Base-by-base conservation (phyloP, 2,888 invertebrate species). In the Sericinus montela region DNA sequence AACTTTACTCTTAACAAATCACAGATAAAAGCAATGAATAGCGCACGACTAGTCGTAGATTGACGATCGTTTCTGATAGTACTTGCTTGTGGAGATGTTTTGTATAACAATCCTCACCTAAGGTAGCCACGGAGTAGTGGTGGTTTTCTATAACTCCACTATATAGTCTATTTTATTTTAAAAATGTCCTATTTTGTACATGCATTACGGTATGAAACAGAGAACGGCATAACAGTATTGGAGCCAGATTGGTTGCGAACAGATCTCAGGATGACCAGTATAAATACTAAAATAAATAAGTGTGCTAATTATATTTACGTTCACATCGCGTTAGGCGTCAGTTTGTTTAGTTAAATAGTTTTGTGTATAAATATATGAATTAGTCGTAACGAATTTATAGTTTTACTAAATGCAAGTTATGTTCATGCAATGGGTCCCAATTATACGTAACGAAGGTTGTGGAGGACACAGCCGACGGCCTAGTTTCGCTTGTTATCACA, bases 191-290 rank as follows among this genome's bases (percentile, higher is more conserved):
- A 30, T 45, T 52, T 36, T 42, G 41, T 52, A 48, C 30, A 40
- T 16, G 25, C 11, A 1, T 7, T 42, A n/a, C 14, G 5, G 8
- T 25, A 34, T 15, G 25, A 23, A 11, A 29, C 10, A n/a, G 28
- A 63, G 60, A 64, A 60, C 55, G 63, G 53, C 58, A 61, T 57
- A 55, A 68, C 77, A 79, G 76, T 77, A 79, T 79, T 78, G 75
- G 69, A 75, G 79, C 72, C 77, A 72, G 78, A 66, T 67, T 71
- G 76, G 74, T 75, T 71, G 72, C 72, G 73, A 65, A 71, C 77
- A 81, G 86, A 87, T 87, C 86, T 87, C 86, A 85, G 76, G 80
- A 78, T 65, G 86, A 87, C 86, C 86, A 85, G 86, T 87, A 84
- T 85, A 54, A 55, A 53, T 56, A 58, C 55, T 53, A 58, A 59